These are phyloP conservation scores for Drosophila setosimentum DNA, from an alignment of 2,888 invertebrate genomes.

Conservation along the genomic window DNA sequence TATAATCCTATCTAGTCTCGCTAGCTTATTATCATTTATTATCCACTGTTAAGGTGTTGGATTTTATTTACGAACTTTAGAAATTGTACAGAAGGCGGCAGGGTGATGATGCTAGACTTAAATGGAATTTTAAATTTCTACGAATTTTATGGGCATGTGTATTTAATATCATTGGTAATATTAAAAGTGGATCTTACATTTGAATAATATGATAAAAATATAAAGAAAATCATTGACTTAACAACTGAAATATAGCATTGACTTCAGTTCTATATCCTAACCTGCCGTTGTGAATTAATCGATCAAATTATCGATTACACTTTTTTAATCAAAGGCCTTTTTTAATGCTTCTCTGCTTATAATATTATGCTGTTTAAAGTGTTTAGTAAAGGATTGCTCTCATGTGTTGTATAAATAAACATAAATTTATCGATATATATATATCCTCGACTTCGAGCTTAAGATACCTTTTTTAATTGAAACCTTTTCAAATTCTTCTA, in stretches of 20 bases:
- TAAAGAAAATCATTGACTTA: neutral
- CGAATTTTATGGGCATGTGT: neutral
- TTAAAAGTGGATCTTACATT: neutral
- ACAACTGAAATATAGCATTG: neutral
- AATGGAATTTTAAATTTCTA: neutral
- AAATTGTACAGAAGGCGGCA: neutral
- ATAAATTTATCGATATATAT: neutral
- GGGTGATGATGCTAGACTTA: neutral
- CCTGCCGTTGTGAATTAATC: neutral
- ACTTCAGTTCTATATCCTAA: neutral
- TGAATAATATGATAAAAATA: too few relatives aligned
- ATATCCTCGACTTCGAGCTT: too few relatives aligned
- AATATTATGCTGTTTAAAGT: neutral
- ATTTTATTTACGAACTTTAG: constrained; percentile 32
- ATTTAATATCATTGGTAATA: neutral
- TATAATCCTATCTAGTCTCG: constrained; percentile 15
- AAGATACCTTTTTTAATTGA: too few relatives aligned
- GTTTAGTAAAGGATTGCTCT: neutral
- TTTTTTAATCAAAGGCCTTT: too few relatives aligned
- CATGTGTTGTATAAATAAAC: too few relatives aligned
- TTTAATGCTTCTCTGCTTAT: neutral
- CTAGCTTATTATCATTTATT: constrained; percentile 69
- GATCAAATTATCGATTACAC: neutral
- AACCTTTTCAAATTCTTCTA: neutral
- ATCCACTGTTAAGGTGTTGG: constrained; percentile 55